Conservation (phyloP, 37 sponge, comb jelly and placozoan species). For the Geodia barretti region DNA sequence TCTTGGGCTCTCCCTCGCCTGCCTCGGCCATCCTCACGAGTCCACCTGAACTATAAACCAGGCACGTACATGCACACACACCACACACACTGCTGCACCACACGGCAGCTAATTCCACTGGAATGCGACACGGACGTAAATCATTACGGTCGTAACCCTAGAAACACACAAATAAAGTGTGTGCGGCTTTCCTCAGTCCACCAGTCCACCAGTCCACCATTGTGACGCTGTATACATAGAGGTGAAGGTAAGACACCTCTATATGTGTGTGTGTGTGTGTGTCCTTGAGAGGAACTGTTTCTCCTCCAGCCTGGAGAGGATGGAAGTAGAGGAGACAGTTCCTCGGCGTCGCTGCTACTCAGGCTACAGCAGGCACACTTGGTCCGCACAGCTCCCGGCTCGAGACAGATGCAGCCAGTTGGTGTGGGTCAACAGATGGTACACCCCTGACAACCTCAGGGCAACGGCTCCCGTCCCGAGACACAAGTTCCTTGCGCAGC, state of each 20-base stretch:
- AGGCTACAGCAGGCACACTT: slow-evolving; percentile 62
- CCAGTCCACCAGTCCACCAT: no score
- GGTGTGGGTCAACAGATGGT: slow-evolving; percentile 71
- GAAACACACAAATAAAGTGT: background rate
- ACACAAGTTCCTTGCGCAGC: slow-evolving; percentile 40
- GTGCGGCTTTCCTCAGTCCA: no score
- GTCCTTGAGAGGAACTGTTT: no score
- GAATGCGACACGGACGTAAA: background rate
- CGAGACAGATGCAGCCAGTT: slow-evolving; percentile 26
- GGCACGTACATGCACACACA: background rate
- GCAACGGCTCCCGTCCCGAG: slow-evolving; percentile 53
- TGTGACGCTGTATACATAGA: no score
- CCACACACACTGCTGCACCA: background rate
- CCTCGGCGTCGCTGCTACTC: slow-evolving; percentile 18
- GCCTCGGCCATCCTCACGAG: slow-evolving; percentile 40
- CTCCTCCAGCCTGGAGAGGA: no score
- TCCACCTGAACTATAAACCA: background rate
- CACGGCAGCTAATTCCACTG: background rate
- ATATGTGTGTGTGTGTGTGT: no score
- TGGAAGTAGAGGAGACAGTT: no score
- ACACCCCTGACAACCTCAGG: slow-evolving; percentile 72
- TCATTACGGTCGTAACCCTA: background rate
- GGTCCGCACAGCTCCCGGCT: slow-evolving; percentile 32
- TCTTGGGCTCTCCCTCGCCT: slow-evolving; percentile 44
- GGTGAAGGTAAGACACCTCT: no score